A percentile compares a stretch with the other conserved stretches of the same genome.
These are phyloP conservation scores for Calephelis nemesis DNA, from an alignment of 1,140 invertebrate species.

Conservation along the genomic window DNA sequence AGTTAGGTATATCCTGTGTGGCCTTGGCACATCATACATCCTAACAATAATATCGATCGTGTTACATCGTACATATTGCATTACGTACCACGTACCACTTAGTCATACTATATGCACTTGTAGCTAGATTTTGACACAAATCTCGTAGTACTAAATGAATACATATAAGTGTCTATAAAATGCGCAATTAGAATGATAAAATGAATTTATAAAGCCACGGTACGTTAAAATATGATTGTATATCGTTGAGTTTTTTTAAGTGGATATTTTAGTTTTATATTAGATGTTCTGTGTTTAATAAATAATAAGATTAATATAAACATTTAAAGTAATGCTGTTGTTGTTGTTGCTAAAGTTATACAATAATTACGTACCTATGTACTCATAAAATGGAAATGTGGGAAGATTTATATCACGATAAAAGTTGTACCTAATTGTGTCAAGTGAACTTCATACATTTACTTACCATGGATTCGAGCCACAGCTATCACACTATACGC, in stretches of 20 bases:
- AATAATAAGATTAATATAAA: conserved; percentile 58
- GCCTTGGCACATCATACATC: conserved; percentile 7
- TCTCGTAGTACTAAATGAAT: conserved; percentile 39
- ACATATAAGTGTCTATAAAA: conserved; percentile 52
- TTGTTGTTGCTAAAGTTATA: conserved; percentile 74
- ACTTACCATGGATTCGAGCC: neutral
- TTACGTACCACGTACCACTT: neutral
- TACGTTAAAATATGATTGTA: conserved; percentile 34
- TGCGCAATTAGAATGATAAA: conserved; percentile 55
- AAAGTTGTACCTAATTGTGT: conserved; percentile 20
- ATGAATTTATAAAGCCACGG: conserved; percentile 33
- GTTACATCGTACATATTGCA: neutral
- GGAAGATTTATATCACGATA: conserved; percentile 37
- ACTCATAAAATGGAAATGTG: conserved; percentile 48
- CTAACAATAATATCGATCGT: neutral
- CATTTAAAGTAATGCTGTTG: conserved; percentile 72
- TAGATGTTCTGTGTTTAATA: conserved; percentile 49
- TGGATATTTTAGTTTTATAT: conserved; percentile 37
- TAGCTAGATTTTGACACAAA: conserved; percentile 68
- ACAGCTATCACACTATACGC: no score
- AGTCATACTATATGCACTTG: conserved; percentile 47
- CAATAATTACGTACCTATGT: conserved; percentile 46
- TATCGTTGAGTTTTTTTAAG: conserved; percentile 37
- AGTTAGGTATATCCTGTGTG: neutral
- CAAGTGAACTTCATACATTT: neutral